These are phyloP conservation scores for Cyanoramphus novaezelandiae DNA, from an alignment of 2,113 vertebrate species.

Conservation along the genomic window DNA sequence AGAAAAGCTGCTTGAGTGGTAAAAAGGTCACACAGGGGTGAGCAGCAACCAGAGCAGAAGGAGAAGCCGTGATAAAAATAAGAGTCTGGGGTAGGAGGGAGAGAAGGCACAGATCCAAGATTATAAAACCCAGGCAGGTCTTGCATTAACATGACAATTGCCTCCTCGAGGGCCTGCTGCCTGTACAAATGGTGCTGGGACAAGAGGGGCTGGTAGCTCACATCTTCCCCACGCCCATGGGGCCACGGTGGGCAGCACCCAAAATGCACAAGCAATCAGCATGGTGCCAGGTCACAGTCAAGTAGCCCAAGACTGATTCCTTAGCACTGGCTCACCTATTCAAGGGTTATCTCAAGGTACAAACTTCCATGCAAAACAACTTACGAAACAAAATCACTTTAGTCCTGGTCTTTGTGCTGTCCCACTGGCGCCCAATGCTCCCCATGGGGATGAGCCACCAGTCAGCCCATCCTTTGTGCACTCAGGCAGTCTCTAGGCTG, in stretches of 20 bases:
- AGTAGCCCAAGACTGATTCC: background rate
- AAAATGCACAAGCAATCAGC: background rate
- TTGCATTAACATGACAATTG: background rate
- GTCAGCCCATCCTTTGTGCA: background rate
- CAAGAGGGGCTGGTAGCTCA: background rate
- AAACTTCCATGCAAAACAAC: background rate
- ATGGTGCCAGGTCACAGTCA: background rate
- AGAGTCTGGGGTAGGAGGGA: background rate
- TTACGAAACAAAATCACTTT: background rate
- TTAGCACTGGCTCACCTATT: background rate
- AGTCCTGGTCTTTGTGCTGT: fast-evolving
- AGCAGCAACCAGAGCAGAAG: background rate
- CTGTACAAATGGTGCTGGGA: background rate
- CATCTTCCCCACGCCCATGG: background rate
- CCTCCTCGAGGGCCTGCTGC: background rate
- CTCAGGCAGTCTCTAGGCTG: background rate
- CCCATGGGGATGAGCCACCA: background rate
- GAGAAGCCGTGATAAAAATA: background rate
- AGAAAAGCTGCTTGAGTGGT: background rate
- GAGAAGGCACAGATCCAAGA: background rate
- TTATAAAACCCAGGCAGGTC: background rate
- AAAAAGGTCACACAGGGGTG: background rate
- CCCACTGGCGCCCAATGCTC: background rate
- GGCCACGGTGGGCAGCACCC: background rate
- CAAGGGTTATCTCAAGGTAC: background rate